These are phyloP conservation scores for Nomada goodeniana DNA, from an alignment of 2,888 invertebrate genomes.

Conservation along the genomic window DNA sequence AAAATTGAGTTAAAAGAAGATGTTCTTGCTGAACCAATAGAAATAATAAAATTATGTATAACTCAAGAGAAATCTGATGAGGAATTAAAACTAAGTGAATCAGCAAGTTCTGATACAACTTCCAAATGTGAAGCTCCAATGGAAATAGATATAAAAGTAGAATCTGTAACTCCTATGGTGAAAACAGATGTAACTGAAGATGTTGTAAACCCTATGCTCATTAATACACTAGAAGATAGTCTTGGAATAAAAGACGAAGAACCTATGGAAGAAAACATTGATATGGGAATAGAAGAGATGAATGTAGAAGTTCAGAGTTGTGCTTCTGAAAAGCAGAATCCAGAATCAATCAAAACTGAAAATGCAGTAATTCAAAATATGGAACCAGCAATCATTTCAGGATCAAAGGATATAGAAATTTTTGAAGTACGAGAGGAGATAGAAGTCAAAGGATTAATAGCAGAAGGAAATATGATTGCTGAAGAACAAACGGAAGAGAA, in stretches of 20 bases:
- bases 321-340: background rate
- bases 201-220: background rate
- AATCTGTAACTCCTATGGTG: background rate
- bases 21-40: background rate
- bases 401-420: background rate
- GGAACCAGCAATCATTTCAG: constrained; percentile 9
- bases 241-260: background rate
- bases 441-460: background rate
- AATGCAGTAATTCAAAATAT: background rate
- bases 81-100: background rate
- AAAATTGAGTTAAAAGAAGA: constrained; percentile 1
- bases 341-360: constrained; percentile 5
- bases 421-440: background rate
- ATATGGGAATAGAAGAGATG: background rate
- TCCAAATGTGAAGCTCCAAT: constrained; percentile 5
- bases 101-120: background rate
- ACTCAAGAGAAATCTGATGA: background rate
- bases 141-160: constrained; percentile 8
- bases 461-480: background rate
- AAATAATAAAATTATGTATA: background rate
- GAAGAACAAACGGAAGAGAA: background rate
- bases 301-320: constrained; percentile 9
- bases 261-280: background rate
- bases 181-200: background rate
- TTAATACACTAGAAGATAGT: background rate